Percentiles rank a stretch among this genome's conserved stretches.
phyloP scores from a whole-genome alignment of 1,140 invertebrate species.

The Lepidurus arcticus region DNA sequence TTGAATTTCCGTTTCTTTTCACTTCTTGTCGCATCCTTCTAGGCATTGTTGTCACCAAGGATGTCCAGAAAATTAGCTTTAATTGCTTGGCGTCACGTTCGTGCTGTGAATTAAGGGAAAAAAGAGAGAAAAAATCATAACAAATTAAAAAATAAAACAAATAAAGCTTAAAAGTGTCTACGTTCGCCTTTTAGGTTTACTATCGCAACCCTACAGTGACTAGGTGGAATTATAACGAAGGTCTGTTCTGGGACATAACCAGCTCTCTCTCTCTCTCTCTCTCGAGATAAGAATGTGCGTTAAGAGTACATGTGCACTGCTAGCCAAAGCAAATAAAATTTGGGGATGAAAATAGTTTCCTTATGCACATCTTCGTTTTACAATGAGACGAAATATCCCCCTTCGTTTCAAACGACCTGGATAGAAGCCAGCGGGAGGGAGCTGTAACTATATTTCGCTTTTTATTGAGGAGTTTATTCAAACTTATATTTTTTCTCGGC shows the following conservation, averaged over 20 bases:
- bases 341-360: not conserved
- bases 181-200: too few species aligned
- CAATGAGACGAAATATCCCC: not conserved
- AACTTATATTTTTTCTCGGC: not conserved
- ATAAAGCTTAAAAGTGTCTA: too few species aligned
- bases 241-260: too few species aligned
- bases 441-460: not conserved
- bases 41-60: constrained; percentile 5
- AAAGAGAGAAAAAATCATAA: too few species aligned
- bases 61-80: not conserved
- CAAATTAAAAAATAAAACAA: too few species aligned
- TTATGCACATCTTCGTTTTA: not conserved
- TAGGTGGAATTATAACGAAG: too few species aligned
- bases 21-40: not conserved
- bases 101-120: too few species aligned
- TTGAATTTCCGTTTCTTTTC: not conserved
- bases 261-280: too few species aligned
- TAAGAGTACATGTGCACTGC: not conserved
- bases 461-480: not conserved
- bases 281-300: not conserved
- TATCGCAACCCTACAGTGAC: too few species aligned
- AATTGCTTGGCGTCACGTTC: not conserved
- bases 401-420: not conserved
- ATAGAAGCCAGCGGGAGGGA: not conserved
- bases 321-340: not conserved